Evolutionary conservation across 2,113 vertebrate genomes (phyloP), one percentile per base, ranked within the genome.

Genomic region (Boleophthalmus pectinirostris): DNA sequence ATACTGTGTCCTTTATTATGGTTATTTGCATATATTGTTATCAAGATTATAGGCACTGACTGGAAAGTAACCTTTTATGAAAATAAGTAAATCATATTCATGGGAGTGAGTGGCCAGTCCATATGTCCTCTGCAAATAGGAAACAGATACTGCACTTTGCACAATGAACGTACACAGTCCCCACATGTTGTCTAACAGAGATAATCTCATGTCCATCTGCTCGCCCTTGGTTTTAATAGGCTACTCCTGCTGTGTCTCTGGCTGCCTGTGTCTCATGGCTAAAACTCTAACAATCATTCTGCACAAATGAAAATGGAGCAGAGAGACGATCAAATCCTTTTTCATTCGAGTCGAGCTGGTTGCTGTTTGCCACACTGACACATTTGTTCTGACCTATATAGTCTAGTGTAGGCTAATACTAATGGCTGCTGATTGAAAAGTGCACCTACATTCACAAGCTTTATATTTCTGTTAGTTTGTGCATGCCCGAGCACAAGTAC

Each of bases 121-220:
- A 15, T 58, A 25, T 15, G 24, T 81, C 74, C 33, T 10, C 80
- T 66, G 29, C 66, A 85, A 85, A 87, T 68, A 81, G 80, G 82
- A 88, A 85, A 78, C 79, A 80, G 73, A 90, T 84, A 83, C 33
- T 33, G 67, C 68, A 69, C n/a, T 0, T 7, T 57, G 54, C 68
- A 75, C 65, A 82, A 38, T 63, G 60, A 38, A 63, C 43, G 45
- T 43, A 66, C n/a, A 66, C 75, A 57, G 58, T 72, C 68, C 5
- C 72, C 77, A 78, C 82, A 86, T 77, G 79, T 79, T 79, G 86
- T 79, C 85, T 75, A 54, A 69, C 84, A 89, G 87, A 89, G 86
- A 88, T 91, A 90, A 92, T 91, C 90, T 90, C 85, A 85, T 90
- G 82, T 86, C 91, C 91, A 92, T 91, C 90, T 92, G 91, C 79